Base-by-base conservation (phyloP, 2,797 vertebrate genomes). In the Pangasius macronema region DNA sequence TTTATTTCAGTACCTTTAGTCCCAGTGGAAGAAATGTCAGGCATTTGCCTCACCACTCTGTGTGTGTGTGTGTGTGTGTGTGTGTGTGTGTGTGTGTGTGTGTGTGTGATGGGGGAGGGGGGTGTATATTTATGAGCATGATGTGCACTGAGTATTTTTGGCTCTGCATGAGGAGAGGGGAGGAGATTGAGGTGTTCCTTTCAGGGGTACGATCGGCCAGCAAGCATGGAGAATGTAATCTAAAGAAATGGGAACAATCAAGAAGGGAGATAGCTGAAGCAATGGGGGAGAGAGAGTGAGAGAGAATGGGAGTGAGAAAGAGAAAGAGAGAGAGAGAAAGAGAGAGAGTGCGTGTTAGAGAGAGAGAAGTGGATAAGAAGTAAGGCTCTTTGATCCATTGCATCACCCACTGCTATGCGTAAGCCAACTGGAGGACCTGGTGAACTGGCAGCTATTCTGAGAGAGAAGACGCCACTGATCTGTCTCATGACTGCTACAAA, bases 1-100 rank as follows among this genome's bases (percentile, higher is more conserved):
- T 90, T 89, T 91, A 91, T 91, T 91, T 91, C 88, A 83, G 90
- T 88, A 87, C 77, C 86, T 87, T 89, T 88, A 88, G 90, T 90
- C 90, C 88, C 87, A 30, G 79, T 91, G 90, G 90, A 91, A 91
- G 90, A 90, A 89, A 91, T 91, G 82, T 57, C 88, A 89, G 85
- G 90, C 88, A 90, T 91, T 84, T 87, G 85, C 84, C 86, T 89
- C 86, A 85, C 85, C 85, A 84, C 49, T 87, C 87, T 75, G 33
- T 68, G 70, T 36, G 53, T 82, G 67, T 53, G 75, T 68, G 73
- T 27, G 46, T 18, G 82, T 30, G 79, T 49, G 70, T 73, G 39
- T 73, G 39, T 46, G 70, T 46, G 70, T 9, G n/a, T n/a, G n/a
- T n/a, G n/a, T n/a, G n/a, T n/a, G n/a, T 22, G 27, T 51, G 57